Evolutionary conservation across 2,113 vertebrate genomes (phyloP).

Genomic region (Aepyceros melampus): DNA sequence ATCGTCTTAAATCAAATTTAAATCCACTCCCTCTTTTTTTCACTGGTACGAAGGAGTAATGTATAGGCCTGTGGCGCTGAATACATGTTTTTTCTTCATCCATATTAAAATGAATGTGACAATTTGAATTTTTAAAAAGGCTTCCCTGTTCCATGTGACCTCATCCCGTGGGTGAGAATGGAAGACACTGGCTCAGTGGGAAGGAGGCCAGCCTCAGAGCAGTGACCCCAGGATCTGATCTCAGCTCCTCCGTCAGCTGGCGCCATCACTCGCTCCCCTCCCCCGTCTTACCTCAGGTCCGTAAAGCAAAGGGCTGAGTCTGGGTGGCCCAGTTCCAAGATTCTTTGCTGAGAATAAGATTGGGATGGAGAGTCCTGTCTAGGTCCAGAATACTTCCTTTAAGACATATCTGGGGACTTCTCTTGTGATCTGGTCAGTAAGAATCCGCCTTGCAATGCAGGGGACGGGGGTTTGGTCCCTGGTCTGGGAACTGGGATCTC

Average conservation of each 20-base stretch:
- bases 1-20: not conserved
- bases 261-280: rapidly evolving
- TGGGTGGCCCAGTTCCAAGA: not conserved
- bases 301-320: rapidly evolving
- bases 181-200: not conserved
- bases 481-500: not conserved
- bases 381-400: not conserved
- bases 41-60: not conserved
- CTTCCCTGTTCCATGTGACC: not conserved
- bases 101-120: not conserved
- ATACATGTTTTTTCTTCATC: not conserved
- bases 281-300: rapidly evolving
- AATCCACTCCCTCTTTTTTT: not conserved
- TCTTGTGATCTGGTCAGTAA: not conserved
- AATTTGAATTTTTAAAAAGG: not conserved
- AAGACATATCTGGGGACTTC: not conserved
- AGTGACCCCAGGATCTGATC: rapidly evolving
- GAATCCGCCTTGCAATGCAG: not conserved
- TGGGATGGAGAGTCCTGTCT: not conserved
- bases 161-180: not conserved
- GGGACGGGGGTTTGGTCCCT: not conserved
- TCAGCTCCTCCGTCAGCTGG: rapidly evolving
- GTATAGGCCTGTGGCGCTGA: too few relatives aligned
- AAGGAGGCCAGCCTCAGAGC: not conserved
- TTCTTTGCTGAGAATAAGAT: not conserved